Base-by-base conservation (phyloP, 2,797 vertebrate genomes). In the Australoheros facetus region DNA sequence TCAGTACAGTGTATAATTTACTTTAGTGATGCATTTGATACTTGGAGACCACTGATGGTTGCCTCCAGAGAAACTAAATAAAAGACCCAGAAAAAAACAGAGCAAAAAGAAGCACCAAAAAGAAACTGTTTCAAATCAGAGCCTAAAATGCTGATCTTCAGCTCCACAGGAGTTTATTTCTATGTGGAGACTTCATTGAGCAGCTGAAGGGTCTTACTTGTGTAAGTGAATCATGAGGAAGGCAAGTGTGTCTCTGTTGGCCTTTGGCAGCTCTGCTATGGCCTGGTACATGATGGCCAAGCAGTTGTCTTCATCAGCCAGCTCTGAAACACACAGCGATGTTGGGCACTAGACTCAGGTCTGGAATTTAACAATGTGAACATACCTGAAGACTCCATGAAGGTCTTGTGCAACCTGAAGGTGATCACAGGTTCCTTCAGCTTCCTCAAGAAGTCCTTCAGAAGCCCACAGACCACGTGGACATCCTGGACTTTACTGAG, bases 141-240 rank as follows among this genome's bases (percentile, higher is more conserved):
- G 42, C 4, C 60, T 14, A 64, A 64, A 28, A 39, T 64, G 60
- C 14, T 64, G 8, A 19, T 12, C 21, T 64, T 21, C 42, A 30
- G 23, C 42, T 66, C 42, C 45, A 28, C 60, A 48, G 23, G 62
- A 19, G 8, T 28, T 7, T 9, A 16, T 0, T 26, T 17, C 56
- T n/a, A 17, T 32, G 69, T 54, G 48, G 48, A 71, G 56, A 48
- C n/a, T 21, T 4, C 0, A 1, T 1, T 16, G 12, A 16, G 9
- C 23, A 37, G 39, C 7, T 28, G 4, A 14, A 23, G 11, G 34
- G 2, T 54, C 69, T 91, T 88, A 93, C 97, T 91, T 96, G 81
- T 97, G 95, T 6, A 98, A 78, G 72, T 98, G 97, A 58, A 98
- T 93, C 91, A 98, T 95, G 59, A 97, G 95, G 84, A 97, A 97